phyloP scores from a whole-genome alignment of 2,888 invertebrate species.

The Pseudanteris insignis region DNA sequence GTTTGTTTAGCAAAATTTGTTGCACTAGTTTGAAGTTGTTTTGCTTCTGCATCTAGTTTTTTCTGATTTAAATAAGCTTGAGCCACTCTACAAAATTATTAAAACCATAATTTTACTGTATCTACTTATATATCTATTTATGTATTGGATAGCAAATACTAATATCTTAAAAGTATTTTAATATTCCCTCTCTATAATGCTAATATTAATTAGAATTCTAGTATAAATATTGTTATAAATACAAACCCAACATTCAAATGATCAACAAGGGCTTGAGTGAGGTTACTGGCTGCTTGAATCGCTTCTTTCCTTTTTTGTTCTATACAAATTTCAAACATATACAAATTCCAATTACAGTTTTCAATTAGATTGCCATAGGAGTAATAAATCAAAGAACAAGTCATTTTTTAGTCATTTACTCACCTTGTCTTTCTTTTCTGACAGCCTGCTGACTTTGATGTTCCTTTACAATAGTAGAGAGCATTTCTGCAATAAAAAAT shows the following conservation, averaged over 20 bases:
- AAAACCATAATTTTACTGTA: too few species aligned
- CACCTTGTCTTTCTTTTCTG: constrained; percentile 85
- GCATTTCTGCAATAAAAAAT: constrained; percentile 69
- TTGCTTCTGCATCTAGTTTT: constrained; percentile 95
- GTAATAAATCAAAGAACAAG: constrained; percentile 1
- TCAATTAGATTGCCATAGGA: too few species aligned
- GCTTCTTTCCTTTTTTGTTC: constrained; percentile 95
- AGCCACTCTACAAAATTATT: constrained; percentile 84
- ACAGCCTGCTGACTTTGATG: constrained; percentile 83
- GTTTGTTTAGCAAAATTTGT: constrained; percentile 96
- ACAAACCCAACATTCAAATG: constrained; percentile 96
- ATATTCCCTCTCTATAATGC: too few species aligned
- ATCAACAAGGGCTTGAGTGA: constrained; percentile 94
- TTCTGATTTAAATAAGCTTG: constrained; percentile 99
- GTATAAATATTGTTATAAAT: too few species aligned
- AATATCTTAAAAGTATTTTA: too few species aligned
- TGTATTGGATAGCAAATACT: too few species aligned
- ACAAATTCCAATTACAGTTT: too few species aligned
- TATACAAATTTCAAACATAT: constrained; percentile 66
- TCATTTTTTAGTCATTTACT: constrained; percentile 10
- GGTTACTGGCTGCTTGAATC: constrained; percentile 87
- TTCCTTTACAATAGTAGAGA: constrained; percentile 86
- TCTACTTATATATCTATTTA: too few species aligned
- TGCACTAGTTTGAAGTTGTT: constrained; percentile 92
- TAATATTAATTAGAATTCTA: too few species aligned